Conservation (phyloP, 2,113 vertebrate genomes). For the Clarias gariepinus region DNA sequence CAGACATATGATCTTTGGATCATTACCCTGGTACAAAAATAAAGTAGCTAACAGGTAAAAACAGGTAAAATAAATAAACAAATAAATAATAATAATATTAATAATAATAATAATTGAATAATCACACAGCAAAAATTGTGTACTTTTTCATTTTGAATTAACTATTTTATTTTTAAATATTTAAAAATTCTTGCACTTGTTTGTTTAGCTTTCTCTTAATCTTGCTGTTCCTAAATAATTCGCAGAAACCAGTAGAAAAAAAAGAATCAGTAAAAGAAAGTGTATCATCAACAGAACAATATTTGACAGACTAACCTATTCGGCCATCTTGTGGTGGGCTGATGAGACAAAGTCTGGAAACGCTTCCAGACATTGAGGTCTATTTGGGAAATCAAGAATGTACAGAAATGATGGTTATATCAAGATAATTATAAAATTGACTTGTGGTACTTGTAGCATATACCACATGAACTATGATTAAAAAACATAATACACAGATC, state of each 20-base stretch:
- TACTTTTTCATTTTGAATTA: neutral
- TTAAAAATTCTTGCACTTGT: neutral
- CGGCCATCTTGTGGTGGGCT: slow-evolving; percentile 76
- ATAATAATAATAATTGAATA: neutral
- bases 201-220: neutral
- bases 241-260: neutral
- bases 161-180: neutral
- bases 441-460: slow-evolving; percentile 12
- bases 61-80: too few species aligned
- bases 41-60: neutral
- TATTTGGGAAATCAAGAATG: slow-evolving; percentile 57
- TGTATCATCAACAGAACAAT: neutral
- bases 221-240: neutral
- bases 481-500: neutral
- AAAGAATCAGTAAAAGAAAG: neutral
- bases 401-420: neutral
- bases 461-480: neutral
- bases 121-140: neutral
- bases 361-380: slow-evolving; percentile 63
- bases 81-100: too few species aligned
- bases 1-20: neutral
- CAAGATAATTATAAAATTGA: neutral
- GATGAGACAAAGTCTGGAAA: slow-evolving; percentile 77
- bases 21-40: neutral
- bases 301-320: slow-evolving; percentile 76